Percentiles rank a stretch among this genome's conserved stretches.
Evolutionary conservation across 2,113 vertebrate species (phyloP).

Genomic region (Halichoeres trimaculatus): DNA sequence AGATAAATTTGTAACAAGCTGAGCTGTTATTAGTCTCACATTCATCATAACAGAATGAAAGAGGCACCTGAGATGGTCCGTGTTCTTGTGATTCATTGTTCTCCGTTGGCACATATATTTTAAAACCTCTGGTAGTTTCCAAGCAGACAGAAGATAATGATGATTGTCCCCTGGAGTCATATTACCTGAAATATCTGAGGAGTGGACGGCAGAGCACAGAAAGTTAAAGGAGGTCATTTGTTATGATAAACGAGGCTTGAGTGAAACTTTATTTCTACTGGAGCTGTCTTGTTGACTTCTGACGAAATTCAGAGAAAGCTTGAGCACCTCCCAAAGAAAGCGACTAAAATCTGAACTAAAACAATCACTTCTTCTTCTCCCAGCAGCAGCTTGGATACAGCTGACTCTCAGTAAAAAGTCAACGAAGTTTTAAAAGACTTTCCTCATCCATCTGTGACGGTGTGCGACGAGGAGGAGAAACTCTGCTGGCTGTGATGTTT

Average conservation of each 20-base stretch:
- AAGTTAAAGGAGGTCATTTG: neutral
- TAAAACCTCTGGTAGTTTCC: neutral
- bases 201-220: neutral
- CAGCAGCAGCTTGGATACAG: slow-evolving; percentile 6
- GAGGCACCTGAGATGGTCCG: neutral
- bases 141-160: slow-evolving; percentile 6
- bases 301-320: slow-evolving; percentile 16
- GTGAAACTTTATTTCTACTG: slow-evolving; percentile 27
- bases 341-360: slow-evolving; percentile 2
- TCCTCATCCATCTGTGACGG: slow-evolving; percentile 20
- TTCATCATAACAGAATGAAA: slow-evolving; percentile 12
- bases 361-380: neutral
- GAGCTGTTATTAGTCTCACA: slow-evolving; percentile 2
- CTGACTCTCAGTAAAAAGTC: slow-evolving; percentile 16
- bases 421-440: slow-evolving; percentile 22
- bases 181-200: neutral
- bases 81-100: slow-evolving; percentile 23
- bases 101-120: neutral
- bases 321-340: neutral
- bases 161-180: neutral
- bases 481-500: slow-evolving; percentile 26
- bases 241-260: slow-evolving; percentile 33
- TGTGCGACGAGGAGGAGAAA: slow-evolving; percentile 9
- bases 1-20: slow-evolving; percentile 5
- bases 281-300: slow-evolving; percentile 1